Percentiles rank a stretch among this genome's conserved stretches.
Conservation (phyloP, 1,140 invertebrate species). For the Ruditapes philippinarum region DNA sequence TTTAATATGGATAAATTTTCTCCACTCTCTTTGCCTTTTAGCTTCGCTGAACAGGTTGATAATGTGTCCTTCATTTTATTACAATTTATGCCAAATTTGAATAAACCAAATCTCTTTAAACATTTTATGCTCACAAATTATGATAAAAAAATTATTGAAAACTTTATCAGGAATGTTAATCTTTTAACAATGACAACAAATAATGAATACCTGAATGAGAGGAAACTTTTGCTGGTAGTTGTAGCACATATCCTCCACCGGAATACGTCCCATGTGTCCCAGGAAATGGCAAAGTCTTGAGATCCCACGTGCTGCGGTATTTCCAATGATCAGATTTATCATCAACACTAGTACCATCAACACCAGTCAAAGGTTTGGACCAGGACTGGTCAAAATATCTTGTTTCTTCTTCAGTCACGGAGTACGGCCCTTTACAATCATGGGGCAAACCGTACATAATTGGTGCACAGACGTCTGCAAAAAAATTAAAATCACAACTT, state of each 20-base stretch:
- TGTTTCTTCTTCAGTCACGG: slow-evolving; percentile 60
- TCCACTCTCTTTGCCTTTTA: too few relatives aligned
- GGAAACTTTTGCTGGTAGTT: slow-evolving; percentile 8
- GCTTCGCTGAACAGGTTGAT: too few relatives aligned
- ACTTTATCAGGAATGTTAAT: too few relatives aligned
- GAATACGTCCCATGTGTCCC: slow-evolving; percentile 66
- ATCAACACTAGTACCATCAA: background rate
- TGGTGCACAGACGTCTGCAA: slow-evolving; percentile 12
- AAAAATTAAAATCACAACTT: too few relatives aligned
- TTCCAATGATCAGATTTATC: slow-evolving; percentile 44
- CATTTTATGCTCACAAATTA: too few relatives aligned
- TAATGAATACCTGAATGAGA: slow-evolving; percentile 17
- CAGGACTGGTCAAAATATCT: slow-evolving; percentile 61
- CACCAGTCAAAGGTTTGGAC: slow-evolving; percentile 31
- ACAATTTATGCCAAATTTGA: too few relatives aligned
- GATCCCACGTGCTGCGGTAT: slow-evolving; percentile 63
- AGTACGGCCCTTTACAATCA: slow-evolving; percentile 60
- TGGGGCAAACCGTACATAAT: background rate
- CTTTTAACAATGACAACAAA: too few relatives aligned
- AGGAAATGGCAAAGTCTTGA: slow-evolving; percentile 67
- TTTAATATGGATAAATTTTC: too few relatives aligned
- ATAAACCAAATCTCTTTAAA: too few relatives aligned
- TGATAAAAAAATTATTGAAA: too few relatives aligned
- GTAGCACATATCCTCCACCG: slow-evolving; percentile 69
- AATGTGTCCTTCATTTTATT: too few relatives aligned